Conservation (phyloP, 2,888 invertebrate genomes). For the Didymodactylos carnosus region DNA sequence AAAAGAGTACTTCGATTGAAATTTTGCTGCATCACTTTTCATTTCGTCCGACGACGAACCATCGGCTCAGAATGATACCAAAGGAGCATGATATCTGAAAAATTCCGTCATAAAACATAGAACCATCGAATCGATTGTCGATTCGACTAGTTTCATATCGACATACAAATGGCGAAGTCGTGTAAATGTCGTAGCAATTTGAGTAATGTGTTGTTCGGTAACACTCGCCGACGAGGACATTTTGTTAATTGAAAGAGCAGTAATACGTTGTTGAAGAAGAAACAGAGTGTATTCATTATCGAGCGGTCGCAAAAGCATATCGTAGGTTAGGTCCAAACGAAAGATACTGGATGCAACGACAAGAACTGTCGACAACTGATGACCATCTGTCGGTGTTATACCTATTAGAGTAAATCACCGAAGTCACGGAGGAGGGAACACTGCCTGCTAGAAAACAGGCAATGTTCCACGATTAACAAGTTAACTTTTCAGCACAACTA, state of each 20-base stretch:
- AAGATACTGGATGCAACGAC: not conserved
- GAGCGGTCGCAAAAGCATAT: not conserved
- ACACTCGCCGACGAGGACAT: not conserved
- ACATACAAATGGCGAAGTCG: not conserved
- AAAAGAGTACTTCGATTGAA: not conserved
- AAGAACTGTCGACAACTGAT: not conserved
- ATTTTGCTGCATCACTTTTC: not conserved
- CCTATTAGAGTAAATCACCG: not conserved
- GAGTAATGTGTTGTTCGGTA: not conserved
- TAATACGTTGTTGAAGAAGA: not conserved
- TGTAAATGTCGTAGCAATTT: not conserved
- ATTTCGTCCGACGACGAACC: not conserved
- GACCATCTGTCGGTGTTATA: not conserved
- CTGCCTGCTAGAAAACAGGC: no score
- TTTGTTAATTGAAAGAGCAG: not conserved
- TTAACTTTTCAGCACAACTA: no score
- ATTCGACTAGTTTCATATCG: not conserved
- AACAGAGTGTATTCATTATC: not conserved
- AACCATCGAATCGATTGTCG: not conserved
- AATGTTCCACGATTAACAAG: no score
- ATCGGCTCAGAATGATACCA: not conserved
- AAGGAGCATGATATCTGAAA: not conserved
- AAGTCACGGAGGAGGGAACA: no score
- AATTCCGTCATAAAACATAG: not conserved
- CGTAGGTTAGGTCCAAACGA: not conserved